A percentile compares a stretch with the other conserved stretches of the same genome.
Conservation (phyloP, 2,888 invertebrate genomes). For the Chouioia cunea region DNA sequence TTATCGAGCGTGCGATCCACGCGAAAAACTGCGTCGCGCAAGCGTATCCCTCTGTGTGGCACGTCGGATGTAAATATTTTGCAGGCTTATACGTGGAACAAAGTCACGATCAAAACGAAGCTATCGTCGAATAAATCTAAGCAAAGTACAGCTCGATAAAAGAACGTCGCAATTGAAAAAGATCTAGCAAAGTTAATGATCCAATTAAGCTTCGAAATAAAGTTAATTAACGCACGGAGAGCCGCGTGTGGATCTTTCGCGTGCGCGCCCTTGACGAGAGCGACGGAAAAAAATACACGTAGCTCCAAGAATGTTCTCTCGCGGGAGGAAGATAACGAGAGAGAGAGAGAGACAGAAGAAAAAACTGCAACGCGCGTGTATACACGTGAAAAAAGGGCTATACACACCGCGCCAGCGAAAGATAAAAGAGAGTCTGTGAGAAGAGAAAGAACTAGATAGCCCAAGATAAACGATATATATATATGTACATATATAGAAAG, state of each 20-base stretch:
- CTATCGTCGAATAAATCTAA: not conserved
- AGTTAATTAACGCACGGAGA: constrained; percentile 13
- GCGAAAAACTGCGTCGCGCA: too few relatives aligned
- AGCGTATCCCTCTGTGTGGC: too few relatives aligned
- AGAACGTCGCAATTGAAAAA: not conserved
- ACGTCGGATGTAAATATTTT: too few relatives aligned
- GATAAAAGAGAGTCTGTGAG: not conserved
- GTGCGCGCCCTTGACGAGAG: constrained; percentile 3
- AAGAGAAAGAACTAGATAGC: not conserved
- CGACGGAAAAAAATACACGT: not conserved
- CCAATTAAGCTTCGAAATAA: constrained; percentile 20
- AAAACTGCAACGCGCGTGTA: too few relatives aligned
- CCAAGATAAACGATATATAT: not conserved
- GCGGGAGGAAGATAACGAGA: not conserved
- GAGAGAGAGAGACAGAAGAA: not conserved
- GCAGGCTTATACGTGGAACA: too few relatives aligned
- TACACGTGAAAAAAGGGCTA: not conserved
- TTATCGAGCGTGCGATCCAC: too few relatives aligned
- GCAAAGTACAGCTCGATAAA: not conserved
- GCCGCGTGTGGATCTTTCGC: constrained; percentile 6
- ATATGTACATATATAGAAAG: not conserved
- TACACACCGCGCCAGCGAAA: constrained; percentile 3
- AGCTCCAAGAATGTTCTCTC: not conserved
- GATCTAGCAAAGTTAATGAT: constrained; percentile 7
- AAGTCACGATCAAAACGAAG: too few relatives aligned